Conservation (phyloP, 1,140 invertebrate genomes). For the Penaeus indicus region DNA sequence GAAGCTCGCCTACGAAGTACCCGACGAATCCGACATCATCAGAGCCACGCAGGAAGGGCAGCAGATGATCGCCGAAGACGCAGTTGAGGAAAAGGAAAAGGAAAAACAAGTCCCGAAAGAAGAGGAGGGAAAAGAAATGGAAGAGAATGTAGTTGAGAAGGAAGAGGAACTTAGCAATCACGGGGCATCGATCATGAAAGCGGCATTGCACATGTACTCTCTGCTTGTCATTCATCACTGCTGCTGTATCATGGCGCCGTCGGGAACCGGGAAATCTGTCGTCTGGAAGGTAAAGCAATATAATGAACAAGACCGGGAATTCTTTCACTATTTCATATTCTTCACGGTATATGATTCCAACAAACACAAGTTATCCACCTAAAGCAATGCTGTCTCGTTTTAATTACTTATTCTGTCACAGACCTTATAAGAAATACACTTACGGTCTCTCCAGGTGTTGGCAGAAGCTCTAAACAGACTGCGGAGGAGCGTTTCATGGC, state of each 20-base stretch:
- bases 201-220: slow-evolving; percentile 37
- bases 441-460: background rate
- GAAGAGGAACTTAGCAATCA: slow-evolving; percentile 29
- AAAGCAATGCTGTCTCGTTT: no score
- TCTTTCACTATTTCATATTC: background rate
- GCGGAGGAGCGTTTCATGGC: slow-evolving; percentile 25
- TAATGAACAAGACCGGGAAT: no score
- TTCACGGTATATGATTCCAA: background rate
- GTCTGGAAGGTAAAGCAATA: slow-evolving; percentile 49
- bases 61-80: no score
- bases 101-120: no score
- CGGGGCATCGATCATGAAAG: slow-evolving; percentile 29
- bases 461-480: slow-evolving; percentile 46
- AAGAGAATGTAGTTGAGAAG: background rate
- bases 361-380: background rate
- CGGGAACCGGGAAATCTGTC: slow-evolving; percentile 48
- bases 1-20: no score
- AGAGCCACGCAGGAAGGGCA: no score
- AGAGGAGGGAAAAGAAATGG: background rate
- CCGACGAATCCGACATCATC: no score
- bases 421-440: background rate
- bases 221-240: slow-evolving; percentile 43
- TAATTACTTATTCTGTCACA: no score
- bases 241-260: slow-evolving; percentile 44
- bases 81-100: no score